Conservation (phyloP, 2,888 invertebrate species). For the Cyaniris semiargus region DNA sequence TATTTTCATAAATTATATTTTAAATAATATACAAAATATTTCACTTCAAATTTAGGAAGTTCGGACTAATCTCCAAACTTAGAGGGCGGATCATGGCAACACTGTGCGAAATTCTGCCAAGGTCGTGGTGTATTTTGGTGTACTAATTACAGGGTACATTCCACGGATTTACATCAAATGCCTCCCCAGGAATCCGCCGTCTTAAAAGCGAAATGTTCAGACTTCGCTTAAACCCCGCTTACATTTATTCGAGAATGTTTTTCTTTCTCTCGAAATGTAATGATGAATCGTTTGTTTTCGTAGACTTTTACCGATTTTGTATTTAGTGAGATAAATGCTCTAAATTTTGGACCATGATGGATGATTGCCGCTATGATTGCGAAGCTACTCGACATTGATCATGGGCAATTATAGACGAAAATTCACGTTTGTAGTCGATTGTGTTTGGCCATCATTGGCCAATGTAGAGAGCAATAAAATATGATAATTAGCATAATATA, state of each 20-base stretch:
- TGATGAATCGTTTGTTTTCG: not conserved
- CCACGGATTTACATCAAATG: conserved; percentile 43
- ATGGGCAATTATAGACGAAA: too few relatives aligned
- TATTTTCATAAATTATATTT: too few relatives aligned
- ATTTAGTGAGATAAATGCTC: too few relatives aligned
- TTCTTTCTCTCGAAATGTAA: conserved; percentile 10
- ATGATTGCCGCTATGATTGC: too few relatives aligned
- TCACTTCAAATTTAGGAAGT: too few relatives aligned
- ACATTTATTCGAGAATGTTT: conserved; percentile 22
- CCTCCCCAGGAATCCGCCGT: conserved; percentile 35
- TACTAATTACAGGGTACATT: conserved; percentile 48
- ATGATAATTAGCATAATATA: too few relatives aligned
- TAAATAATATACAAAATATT: too few relatives aligned
- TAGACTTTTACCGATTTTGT: not conserved
- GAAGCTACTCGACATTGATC: too few relatives aligned
- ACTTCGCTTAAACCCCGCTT: not conserved
- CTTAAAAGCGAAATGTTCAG: conserved; percentile 33
- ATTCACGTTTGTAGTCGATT: too few relatives aligned
- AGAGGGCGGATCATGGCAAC: not conserved
- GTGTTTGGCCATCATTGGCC: too few relatives aligned
- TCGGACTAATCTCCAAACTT: conserved; percentile 1
- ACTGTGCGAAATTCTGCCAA: not conserved
- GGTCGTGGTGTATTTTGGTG: conserved; percentile 37
- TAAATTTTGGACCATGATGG: too few relatives aligned
- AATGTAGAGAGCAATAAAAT: too few relatives aligned